These are phyloP conservation scores for Tapirus terrestris DNA, from an alignment of 2,113 vertebrate species.

Conservation along the genomic window DNA sequence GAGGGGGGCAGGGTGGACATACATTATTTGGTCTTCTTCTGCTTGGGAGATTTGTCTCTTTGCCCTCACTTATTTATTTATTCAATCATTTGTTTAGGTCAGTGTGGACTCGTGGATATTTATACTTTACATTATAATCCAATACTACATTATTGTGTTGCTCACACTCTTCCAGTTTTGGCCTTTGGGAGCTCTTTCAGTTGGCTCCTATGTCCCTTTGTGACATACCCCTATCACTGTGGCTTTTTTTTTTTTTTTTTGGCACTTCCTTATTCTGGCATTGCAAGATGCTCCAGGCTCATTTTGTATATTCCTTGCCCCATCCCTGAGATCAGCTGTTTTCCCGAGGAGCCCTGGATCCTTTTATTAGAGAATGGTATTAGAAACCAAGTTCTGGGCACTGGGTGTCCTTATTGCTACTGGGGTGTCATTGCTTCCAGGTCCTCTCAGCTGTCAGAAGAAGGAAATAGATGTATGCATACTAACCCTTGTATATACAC, in stretches of 20 bases:
- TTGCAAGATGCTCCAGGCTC: neutral
- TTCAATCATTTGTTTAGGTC: neutral
- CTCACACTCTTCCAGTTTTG: neutral
- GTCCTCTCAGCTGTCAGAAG: neutral
- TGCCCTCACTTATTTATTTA: neutral
- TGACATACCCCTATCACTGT: neutral
- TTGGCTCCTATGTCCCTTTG: neutral
- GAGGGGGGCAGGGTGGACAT: neutral
- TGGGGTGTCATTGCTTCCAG: neutral
- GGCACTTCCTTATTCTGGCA: neutral
- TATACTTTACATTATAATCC: neutral
- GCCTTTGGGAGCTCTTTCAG: neutral
- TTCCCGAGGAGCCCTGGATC: neutral
- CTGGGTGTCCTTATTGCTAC: neutral
- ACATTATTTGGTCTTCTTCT: neutral
- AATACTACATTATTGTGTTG: neutral
- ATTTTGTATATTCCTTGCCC: neutral
- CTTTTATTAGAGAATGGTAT: neutral
- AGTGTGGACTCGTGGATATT: neutral
- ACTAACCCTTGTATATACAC: neutral
- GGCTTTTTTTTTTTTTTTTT: neutral
- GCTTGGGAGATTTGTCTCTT: neutral
- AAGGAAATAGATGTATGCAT: neutral
- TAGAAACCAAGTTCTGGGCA: neutral
- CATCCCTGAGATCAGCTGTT: neutral